Percentiles rank a stretch among this genome's conserved stretches.
Evolutionary conservation across 2,797 vertebrate genomes (phyloP).

Genomic region (Argentina silus): DNA sequence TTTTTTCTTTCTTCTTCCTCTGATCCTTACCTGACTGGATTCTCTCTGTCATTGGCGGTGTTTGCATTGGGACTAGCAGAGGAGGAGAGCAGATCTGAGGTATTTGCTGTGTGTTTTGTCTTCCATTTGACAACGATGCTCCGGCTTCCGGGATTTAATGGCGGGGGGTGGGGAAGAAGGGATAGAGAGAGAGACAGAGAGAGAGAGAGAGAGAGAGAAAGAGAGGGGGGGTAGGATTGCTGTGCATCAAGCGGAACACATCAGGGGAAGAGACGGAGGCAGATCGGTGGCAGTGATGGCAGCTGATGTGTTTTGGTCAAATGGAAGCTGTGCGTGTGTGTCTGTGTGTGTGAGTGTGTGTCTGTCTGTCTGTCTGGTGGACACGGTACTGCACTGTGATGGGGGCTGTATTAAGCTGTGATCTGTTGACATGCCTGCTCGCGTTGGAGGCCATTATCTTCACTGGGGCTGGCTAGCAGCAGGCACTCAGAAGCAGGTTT

Average conservation of each 20-base stretch:
- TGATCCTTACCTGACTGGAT: constrained; percentile 70
- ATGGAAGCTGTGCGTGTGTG: constrained; percentile 61
- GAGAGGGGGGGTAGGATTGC: constrained; percentile 41
- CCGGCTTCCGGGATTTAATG: constrained; percentile 55
- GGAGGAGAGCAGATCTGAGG: constrained; percentile 59
- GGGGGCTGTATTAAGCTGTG: constrained; percentile 59
- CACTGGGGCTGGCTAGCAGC: constrained; percentile 49
- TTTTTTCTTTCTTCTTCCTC: constrained; percentile 16
- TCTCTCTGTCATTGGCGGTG: constrained; percentile 45
- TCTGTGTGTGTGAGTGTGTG: constrained; percentile 30
- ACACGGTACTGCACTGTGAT: constrained; percentile 31
- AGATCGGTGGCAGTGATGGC: constrained; percentile 70
- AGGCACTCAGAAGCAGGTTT: constrained; percentile 58
- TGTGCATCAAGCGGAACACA: constrained; percentile 63
- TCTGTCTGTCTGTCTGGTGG: constrained; percentile 24
- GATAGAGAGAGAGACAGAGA: constrained; percentile 31
- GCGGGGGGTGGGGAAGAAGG: constrained; percentile 53
- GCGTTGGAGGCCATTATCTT: constrained; percentile 72
- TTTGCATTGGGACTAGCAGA: constrained; percentile 49
- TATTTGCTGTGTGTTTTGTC: constrained; percentile 56
- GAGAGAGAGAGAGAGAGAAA: constrained; percentile 30
- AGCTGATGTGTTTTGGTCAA: constrained; percentile 75
- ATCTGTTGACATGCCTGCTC: constrained; percentile 73
- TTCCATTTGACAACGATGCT: background rate
- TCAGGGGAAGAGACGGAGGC: constrained; percentile 59